Evolutionary conservation across 1,140 invertebrate species (phyloP), one percentile per base, ranked within the genome.

Genomic region (Plectrocnemia conspersa): DNA sequence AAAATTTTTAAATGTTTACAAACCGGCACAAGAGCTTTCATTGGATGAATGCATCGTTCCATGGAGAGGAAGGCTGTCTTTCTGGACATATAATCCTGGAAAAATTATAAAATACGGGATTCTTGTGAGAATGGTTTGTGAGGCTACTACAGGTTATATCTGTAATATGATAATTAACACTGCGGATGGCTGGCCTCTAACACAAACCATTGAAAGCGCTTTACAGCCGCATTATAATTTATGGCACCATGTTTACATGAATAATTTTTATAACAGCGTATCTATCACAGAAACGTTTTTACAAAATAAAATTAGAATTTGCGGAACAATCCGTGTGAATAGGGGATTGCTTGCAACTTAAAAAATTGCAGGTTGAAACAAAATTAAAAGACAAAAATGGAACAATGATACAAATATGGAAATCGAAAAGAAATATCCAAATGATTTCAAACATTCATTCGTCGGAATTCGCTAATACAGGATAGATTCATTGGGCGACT

Each of bases 251-350:
- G 41, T 63, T 15, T 60, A 64, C 50, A 56, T 54, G 29, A 54
- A 64, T n/a, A 62, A 62, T 60, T 62, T 57, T 49, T 64, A 58
- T 22, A 64, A 60, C 27, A 64, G 60, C 53, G 60, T 64, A 9
- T 32, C 38, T 3, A 57, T 54, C 7, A 40, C 36, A 41, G 15
- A 56, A 54, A n/a, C n/a, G n/a, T 13, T 36, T 5, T 36, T 36
- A 13, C 5, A 36, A 36, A 5, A 36, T 6, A 13, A 16, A 13
- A 36, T 36, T 7, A 4, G 33, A 13, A 36, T 13, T 36, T 36
- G 33, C 16, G 33, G 33, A 5, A 36, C 33, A 36, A 7, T 36
- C 5, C 4, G 33, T 13, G 5, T 4, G 4, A 36, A 36, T 13
- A 36, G 13, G 16, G 33, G 33, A 36, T 13, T 36, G 4, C 33